These are phyloP conservation scores for Hippoglossus hippoglossus DNA, from an alignment of 2,797 vertebrate genomes.

Conservation along the genomic window DNA sequence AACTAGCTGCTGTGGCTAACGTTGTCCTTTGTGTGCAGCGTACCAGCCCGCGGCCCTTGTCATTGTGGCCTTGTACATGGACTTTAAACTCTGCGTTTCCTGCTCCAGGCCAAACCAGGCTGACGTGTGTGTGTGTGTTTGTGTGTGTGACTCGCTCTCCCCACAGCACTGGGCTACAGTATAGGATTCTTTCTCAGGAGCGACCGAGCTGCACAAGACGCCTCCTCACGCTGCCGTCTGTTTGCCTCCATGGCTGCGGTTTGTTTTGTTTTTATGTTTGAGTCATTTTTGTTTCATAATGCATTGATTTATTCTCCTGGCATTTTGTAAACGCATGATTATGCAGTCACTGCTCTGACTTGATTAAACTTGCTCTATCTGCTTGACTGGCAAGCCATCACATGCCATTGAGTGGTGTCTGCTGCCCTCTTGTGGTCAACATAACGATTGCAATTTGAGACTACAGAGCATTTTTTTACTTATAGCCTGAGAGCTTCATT, in stretches of 20 bases:
- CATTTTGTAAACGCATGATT: slow-evolving; percentile 55
- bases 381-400: not conserved
- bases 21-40: slow-evolving; percentile 78
- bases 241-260: slow-evolving; percentile 54
- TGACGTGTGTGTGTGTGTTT: slow-evolving; percentile 46
- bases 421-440: slow-evolving; percentile 76
- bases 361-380: slow-evolving; percentile 39
- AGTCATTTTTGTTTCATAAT: slow-evolving; percentile 53
- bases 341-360: slow-evolving; percentile 49
- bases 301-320: slow-evolving; percentile 39
- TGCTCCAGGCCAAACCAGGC: slow-evolving; percentile 72
- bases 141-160: slow-evolving; percentile 52
- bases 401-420: slow-evolving; percentile 79
- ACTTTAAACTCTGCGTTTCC: slow-evolving; percentile 76
- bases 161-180: slow-evolving; percentile 66
- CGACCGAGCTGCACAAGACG: slow-evolving; percentile 44
- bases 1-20: slow-evolving; percentile 71
- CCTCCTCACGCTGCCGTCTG: slow-evolving; percentile 54
- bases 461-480: too few relatives aligned
- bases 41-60: slow-evolving; percentile 78
- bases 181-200: slow-evolving; percentile 54
- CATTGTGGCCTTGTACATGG: slow-evolving; percentile 82
- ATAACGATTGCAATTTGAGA: not conserved
- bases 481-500: too few relatives aligned
- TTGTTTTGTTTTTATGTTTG: slow-evolving; percentile 51